Base-by-base conservation (phyloP, 2,888 invertebrate genomes). In the Andrena dorsata region DNA sequence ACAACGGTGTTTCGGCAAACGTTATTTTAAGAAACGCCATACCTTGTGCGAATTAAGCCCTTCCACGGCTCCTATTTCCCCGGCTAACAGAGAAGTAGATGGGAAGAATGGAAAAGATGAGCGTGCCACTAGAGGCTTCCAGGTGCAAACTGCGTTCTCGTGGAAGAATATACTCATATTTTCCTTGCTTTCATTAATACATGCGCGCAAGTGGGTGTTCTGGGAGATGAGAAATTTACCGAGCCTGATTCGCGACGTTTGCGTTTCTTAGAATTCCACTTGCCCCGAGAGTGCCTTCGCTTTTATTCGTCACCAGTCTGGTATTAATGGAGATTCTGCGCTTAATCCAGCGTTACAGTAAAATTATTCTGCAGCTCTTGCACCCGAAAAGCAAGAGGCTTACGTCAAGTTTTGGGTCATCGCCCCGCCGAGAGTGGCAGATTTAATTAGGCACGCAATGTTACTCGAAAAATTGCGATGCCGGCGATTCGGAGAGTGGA, bases 361-460 rank as follows among this genome's bases (percentile, higher is more conserved):
- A 56, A 76, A 75, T 87, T 63, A 80, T 80, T 69, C 80, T 53
- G 49, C 75, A 63, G 70, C 58, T 69, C 58, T 69, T 56, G 82
- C 60, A 65, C 61, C 69, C 26, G 41, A 0, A 58, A 51, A 74
- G 41, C 77, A 84, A 84, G 87, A 30, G 51, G 87, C 85, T 87
- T 76, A 84, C 30, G 76, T 35, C 61, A 77, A 78, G 64, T 69
- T 75, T 23, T 66, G 64, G 32, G 53, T 32, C 68, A 58, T 69
- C 61, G 71, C 51, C 76, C 51, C 53, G 58, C 63, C 35, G 69
- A 79, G 77, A 82, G 74, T 80, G 84, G 84, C 84, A 78, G 80
- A 87, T 87, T 87, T 87, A 88, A 87, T 88, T 88, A 88, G 80
- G 56, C 82, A 75, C 69, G 76, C 82, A 80, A 75, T 69, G 82